These are phyloP conservation scores for Gonocerus acuteangulatus DNA, from an alignment of 2,888 invertebrate species.

Conservation along the genomic window DNA sequence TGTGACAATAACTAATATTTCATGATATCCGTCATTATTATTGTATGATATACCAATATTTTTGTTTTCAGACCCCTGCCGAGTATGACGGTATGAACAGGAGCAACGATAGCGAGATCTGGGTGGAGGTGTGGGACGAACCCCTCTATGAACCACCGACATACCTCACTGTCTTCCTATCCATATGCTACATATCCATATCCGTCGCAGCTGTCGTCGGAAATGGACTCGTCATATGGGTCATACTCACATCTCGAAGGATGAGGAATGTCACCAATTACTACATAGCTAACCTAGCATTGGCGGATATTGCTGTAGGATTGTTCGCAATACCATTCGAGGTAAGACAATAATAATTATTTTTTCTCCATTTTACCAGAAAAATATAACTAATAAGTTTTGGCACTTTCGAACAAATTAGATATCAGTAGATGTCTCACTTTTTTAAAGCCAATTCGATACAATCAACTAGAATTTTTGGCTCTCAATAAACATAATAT, in stretches of 20 bases:
- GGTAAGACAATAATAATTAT: no score
- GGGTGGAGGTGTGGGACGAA: slow-evolving; percentile 41
- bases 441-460: no score
- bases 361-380: no score
- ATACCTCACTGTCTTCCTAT: slow-evolving; percentile 63
- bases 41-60: no score
- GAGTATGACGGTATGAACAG: background rate
- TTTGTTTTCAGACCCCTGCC: no score
- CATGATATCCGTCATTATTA: no score
- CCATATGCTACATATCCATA: slow-evolving; percentile 71
- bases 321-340: slow-evolving; percentile 77
- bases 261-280: slow-evolving; percentile 81
- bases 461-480: no score
- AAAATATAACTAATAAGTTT: no score
- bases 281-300: slow-evolving; percentile 76
- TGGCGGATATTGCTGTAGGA: slow-evolving; percentile 78
- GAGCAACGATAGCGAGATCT: background rate
- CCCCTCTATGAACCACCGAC: slow-evolving; percentile 65
- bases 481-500: no score
- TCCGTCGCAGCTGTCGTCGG: slow-evolving; percentile 73
- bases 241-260: slow-evolving; percentile 64
- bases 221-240: slow-evolving; percentile 77
- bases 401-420: no score
- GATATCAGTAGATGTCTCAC: no score
- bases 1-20: no score